Base-by-base conservation (phyloP, 2,888 invertebrate species). In the Phania funesta region DNA sequence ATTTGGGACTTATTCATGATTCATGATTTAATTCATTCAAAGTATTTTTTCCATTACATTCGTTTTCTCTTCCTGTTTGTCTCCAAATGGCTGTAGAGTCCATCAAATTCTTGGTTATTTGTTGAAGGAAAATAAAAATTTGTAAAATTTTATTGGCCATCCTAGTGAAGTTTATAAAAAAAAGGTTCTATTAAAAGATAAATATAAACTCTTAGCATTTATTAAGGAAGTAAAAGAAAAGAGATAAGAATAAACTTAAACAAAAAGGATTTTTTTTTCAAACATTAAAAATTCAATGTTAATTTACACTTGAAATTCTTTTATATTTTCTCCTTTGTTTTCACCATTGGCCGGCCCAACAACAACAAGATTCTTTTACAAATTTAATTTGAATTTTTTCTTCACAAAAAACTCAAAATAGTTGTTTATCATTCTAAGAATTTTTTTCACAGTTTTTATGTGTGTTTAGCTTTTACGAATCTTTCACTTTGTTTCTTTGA, bases 201-300 rank as follows among this genome's bases (percentile, higher is more conserved):
- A 46, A 77, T 54, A 62, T 46, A 73, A 54, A 50, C 65, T 58
- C 64, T 56, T 46, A 41, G 35, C 29, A 50, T 58, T 76, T 73
- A 35, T 58, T 44, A 67, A 58, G 41, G 11, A 60, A 54, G 9
- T 18, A 41, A 16, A 50, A 62, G 26, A 32, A 62, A 67, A 26
- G 8, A 11, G 48, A 62, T 22, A 60, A 56, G 38, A 67, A 60
- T 46, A 44, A 71, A 70, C 41, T 58, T 60, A 18, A 80, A 80
- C 68, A 78, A 81, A 64, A 67, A 2, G 41, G 54, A 41, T 20
- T 70, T 65, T 54, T 22, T 56, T 60, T 22, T 9, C 1, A 24
- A 71, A 71, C 71, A 79, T 74, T 68, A 60, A 83, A 79, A 81
- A 81, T 83, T 82, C 83, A 84, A 82, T 84, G 83, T 80, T 84